A percentile compares a stretch with the other conserved stretches of the same genome.
Conservation (phyloP, 2,888 invertebrate species). For the Sturmia bella region DNA sequence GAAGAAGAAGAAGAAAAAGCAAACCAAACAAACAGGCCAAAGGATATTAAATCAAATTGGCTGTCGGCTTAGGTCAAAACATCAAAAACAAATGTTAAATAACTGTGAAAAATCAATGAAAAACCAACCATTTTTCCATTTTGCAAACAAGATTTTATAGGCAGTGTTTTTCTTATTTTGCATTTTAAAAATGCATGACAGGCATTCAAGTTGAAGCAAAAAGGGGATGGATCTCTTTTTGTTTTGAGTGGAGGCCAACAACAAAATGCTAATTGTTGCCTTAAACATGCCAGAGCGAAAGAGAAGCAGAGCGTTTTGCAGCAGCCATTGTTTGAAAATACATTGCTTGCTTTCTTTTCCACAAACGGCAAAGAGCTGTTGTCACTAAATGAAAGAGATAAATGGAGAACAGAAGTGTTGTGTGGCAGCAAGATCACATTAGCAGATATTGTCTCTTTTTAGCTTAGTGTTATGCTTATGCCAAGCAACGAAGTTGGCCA, state of each 20-base stretch:
- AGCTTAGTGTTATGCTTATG: slow-evolving; percentile 17
- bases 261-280: background rate
- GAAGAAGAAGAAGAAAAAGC: background rate
- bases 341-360: slow-evolving; percentile 20
- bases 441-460: background rate
- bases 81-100: slow-evolving; percentile 70
- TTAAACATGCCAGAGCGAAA: background rate
- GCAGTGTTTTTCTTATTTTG: background rate
- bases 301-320: background rate
- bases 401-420: background rate
- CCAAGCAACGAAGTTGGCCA: too few relatives aligned
- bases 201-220: background rate
- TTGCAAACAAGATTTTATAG: slow-evolving; percentile 66
- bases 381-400: background rate
- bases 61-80: slow-evolving; percentile 73
- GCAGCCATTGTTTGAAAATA: slow-evolving; percentile 54
- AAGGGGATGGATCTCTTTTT: slow-evolving; percentile 43
- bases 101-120: slow-evolving; percentile 72
- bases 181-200: background rate
- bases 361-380: background rate
- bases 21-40: background rate
- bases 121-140: slow-evolving; percentile 71
- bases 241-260: background rate
- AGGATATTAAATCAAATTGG: slow-evolving; percentile 70
- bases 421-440: slow-evolving; percentile 33